Evolutionary conservation across 2,113 vertebrate species (phyloP).

Genomic region (Diadophis punctatus): DNA sequence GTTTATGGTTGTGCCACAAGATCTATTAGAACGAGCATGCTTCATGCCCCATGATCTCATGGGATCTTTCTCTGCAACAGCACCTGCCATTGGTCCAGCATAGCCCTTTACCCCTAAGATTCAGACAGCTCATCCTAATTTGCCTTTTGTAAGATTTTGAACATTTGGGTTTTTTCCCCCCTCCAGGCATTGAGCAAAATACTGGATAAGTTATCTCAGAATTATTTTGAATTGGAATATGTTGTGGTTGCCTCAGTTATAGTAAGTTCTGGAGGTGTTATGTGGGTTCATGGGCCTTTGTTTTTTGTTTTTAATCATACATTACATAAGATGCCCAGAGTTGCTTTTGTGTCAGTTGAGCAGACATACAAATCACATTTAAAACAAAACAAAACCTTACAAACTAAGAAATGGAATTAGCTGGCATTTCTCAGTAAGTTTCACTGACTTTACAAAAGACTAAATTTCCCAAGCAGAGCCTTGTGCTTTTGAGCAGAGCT

Average conservation of each 20-base stretch:
- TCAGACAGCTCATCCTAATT: not conserved
- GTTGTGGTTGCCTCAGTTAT: not conserved
- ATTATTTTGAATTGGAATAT: not conserved
- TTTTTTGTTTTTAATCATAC: not conserved
- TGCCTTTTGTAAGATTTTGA: not conserved
- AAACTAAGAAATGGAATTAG: not conserved
- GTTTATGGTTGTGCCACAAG: not conserved
- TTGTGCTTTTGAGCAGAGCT: not conserved
- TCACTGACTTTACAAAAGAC: not conserved
- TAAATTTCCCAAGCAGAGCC: not conserved
- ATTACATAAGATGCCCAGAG: not conserved
- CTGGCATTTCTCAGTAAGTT: not conserved
- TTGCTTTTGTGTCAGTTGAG: not conserved
- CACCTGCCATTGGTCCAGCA: not conserved
- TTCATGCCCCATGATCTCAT: not conserved
- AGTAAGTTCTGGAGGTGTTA: not conserved
- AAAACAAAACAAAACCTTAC: not conserved
- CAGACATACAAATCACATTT: not conserved
- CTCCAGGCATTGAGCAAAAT: not conserved
- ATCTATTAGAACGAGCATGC: not conserved
- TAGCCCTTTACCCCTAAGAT: not conserved
- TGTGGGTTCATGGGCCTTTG: not conserved
- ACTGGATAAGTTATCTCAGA: not conserved
- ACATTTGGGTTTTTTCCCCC: not conserved
- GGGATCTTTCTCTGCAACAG: not conserved